Evolutionary conservation across 2,797 vertebrate species (phyloP).

Genomic region (Miopithecus talapoin): DNA sequence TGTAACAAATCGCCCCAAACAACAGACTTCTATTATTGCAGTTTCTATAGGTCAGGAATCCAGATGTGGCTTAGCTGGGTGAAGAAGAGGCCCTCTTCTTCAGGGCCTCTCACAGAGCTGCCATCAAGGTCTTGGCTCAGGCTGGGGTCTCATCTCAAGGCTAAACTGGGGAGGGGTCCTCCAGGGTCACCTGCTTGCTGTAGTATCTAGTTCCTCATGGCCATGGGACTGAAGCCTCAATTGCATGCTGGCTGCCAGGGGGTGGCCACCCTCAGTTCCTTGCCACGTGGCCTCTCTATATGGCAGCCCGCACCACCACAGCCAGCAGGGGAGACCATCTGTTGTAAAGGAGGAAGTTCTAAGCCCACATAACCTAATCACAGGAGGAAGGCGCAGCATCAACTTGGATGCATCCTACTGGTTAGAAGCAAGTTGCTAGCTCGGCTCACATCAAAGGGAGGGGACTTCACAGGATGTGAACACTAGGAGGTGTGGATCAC

Average conservation of each 20-base stretch:
- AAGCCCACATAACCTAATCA: too few relatives aligned
- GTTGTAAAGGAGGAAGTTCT: neutral
- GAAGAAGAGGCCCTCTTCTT: neutral
- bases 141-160: neutral
- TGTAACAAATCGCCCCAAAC: neutral
- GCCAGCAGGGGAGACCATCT: neutral
- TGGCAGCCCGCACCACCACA: neutral
- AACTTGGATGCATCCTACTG: neutral
- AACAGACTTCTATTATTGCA: neutral
- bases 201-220: too few relatives aligned
- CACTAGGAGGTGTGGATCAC: neutral
- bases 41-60: neutral
- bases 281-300: neutral
- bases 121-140: too few relatives aligned
- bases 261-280: neutral
- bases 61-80: neutral
- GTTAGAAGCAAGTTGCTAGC: neutral
- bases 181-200: neutral
- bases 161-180: neutral
- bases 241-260: neutral
- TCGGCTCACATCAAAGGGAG: neutral
- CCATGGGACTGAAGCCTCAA: neutral
- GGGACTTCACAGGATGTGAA: too few relatives aligned
- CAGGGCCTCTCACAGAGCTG: neutral
- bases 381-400: neutral